phyloP scores from a whole-genome alignment of 1,140 invertebrate species.

The Caenorhabditis brenneri region DNA sequence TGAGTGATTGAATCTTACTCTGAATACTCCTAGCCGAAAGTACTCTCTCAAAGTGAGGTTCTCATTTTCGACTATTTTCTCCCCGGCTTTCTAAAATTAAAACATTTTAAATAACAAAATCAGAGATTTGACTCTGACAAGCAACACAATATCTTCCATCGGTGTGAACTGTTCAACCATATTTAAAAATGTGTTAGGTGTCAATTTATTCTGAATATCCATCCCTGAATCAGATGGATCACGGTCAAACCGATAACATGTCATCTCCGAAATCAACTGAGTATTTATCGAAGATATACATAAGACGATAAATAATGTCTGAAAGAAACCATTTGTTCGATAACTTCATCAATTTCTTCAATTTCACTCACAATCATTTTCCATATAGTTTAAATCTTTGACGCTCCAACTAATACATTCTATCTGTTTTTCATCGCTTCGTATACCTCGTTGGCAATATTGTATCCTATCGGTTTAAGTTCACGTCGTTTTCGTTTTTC shows the following conservation, averaged over 20 bases:
- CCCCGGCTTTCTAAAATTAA: background rate
- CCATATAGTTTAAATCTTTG: background rate
- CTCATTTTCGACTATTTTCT: background rate
- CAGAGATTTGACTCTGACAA: background rate
- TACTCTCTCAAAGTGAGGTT: background rate
- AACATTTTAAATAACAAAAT: background rate
- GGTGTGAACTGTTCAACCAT: conserved; percentile 2
- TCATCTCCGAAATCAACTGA: background rate
- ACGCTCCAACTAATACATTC: background rate
- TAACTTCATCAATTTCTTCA: no score
- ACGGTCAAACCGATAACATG: background rate
- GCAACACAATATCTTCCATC: background rate
- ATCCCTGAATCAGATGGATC: background rate
- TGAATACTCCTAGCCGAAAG: background rate
- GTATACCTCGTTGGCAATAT: background rate
- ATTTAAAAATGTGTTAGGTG: background rate
- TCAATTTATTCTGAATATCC: background rate
- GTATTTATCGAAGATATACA: background rate
- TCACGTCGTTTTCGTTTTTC: conserved; percentile 35
- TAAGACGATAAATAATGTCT: background rate
- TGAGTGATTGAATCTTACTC: background rate
- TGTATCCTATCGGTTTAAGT: background rate
- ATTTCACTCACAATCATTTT: background rate
- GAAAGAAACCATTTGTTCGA: background rate
- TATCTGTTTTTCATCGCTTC: background rate